Conservation (phyloP, 2,797 vertebrate species). For the Thripadectes ignobilis region DNA sequence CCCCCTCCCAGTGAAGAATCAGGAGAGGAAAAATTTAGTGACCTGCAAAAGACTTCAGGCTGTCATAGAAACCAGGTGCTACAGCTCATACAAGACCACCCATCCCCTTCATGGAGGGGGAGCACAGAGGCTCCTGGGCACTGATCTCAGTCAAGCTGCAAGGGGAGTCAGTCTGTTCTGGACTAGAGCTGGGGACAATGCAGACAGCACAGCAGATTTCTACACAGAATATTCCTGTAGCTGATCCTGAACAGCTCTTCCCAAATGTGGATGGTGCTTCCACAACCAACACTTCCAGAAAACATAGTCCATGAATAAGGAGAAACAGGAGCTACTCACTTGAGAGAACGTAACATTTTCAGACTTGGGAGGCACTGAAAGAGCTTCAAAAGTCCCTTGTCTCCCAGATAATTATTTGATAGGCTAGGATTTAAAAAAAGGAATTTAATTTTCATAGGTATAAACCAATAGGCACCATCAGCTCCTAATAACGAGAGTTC, state of each 20-base stretch:
- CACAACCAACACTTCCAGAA: background rate
- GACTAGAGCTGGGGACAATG: background rate
- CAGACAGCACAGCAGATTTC: background rate
- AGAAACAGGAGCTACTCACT: slow-evolving; percentile 64
- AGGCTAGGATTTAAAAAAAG: slow-evolving; percentile 64
- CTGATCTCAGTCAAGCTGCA: background rate
- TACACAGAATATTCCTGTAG: background rate
- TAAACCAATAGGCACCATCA: background rate
- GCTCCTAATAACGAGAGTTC: background rate
- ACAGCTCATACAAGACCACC: background rate
- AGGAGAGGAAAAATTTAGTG: background rate
- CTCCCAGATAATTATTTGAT: slow-evolving; percentile 68
- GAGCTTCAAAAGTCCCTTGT: slow-evolving; percentile 30
- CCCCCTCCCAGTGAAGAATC: background rate
- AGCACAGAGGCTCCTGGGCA: background rate
- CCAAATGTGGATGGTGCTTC: background rate
- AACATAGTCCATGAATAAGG: background rate
- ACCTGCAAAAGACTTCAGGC: background rate
- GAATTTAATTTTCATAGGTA: background rate
- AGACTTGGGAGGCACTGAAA: slow-evolving; percentile 49
- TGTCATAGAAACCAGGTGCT: background rate
- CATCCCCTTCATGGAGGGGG: background rate
- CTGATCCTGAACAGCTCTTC: background rate
- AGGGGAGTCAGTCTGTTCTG: background rate
- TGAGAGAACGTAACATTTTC: slow-evolving; percentile 56